These are phyloP conservation scores for Therioaphis trifolii DNA, from an alignment of 2,888 invertebrate genomes.

Conservation along the genomic window DNA sequence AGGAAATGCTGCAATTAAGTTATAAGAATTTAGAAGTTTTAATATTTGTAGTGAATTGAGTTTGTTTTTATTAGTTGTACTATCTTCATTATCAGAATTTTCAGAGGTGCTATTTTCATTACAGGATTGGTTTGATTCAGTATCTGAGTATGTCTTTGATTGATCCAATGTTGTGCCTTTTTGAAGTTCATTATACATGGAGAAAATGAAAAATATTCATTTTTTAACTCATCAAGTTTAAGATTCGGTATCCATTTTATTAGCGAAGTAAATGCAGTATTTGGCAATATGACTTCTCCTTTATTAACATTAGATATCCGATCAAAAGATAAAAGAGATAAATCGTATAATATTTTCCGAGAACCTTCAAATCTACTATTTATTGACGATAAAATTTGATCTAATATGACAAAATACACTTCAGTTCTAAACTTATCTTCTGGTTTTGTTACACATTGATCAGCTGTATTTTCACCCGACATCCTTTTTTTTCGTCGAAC, in stretches of 20 bases:
- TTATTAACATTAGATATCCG: not conserved
- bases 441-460: not conserved
- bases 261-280: not conserved
- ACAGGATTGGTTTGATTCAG: not conserved
- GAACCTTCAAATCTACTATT: not conserved
- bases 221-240: not conserved
- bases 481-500: not conserved
- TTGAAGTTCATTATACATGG: not conserved
- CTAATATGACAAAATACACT: not conserved
- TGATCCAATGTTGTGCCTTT: too few relatives aligned
- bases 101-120: not conserved
- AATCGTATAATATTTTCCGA: not conserved
- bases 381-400: constrained; percentile 17
- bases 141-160: too few relatives aligned
- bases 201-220: constrained; percentile 11
- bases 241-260: not conserved
- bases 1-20: not conserved
- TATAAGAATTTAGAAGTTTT: constrained; percentile 5
- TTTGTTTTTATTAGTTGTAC: not conserved
- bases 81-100: not conserved
- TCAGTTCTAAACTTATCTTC: constrained; percentile 21
- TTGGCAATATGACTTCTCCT: not conserved
- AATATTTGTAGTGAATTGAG: not conserved
- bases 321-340: not conserved
- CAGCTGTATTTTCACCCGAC: too few relatives aligned